Base-by-base conservation (phyloP, 2,113 vertebrate species). In the Sinocyclocheilus grahami region DNA sequence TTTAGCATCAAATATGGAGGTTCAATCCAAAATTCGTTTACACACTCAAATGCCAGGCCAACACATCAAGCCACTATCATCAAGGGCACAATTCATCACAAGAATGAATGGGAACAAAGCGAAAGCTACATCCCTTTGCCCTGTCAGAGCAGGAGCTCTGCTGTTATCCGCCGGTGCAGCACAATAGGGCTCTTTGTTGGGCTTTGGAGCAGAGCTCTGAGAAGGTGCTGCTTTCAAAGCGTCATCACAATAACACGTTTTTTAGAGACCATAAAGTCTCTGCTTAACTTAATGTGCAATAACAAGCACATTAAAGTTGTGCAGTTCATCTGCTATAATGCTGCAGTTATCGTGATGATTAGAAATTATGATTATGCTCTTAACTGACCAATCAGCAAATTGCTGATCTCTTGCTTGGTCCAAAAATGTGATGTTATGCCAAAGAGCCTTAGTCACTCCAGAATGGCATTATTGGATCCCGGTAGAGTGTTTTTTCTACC, bases 161-260 rank as follows among this genome's bases (percentile, higher is more conserved):
- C 74, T 33, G 30, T 27, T 51, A 78, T 51, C 72, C 42, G 18
- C 6, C 39, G 37, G 13, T 20, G 20, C 39, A 77, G 75, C 1
- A 85, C 84, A 85, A 78, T 78, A 30, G 42, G 10, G 39, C 58
- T 67, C 83, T 85, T 78, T 78, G 39, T 85, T 78, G 20, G n/a
- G 60, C 7, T n/a, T 24, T 24, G 48, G 46, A 72, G 69, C 33
- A 39, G 33, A 72, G 65, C 67, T 69, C 30, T 37, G 14, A 37
- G 67, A 37, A 55, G 71, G 55, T 62, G 60, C 24, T 42, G 22
- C 6, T 39, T 84, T 27, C n/a, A 12, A 78, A 53, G 20, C 74
- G 14, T 67, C 60, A 85, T 67, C 74, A 33, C 51, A 22, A 60
- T 63, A 85, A 85, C 30, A 33, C 42, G 7, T 77, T 71, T 14